Percentiles rank a stretch among this genome's conserved stretches.
Conservation (phyloP, 2,797 vertebrate species). For the Poecilia wingei region DNA sequence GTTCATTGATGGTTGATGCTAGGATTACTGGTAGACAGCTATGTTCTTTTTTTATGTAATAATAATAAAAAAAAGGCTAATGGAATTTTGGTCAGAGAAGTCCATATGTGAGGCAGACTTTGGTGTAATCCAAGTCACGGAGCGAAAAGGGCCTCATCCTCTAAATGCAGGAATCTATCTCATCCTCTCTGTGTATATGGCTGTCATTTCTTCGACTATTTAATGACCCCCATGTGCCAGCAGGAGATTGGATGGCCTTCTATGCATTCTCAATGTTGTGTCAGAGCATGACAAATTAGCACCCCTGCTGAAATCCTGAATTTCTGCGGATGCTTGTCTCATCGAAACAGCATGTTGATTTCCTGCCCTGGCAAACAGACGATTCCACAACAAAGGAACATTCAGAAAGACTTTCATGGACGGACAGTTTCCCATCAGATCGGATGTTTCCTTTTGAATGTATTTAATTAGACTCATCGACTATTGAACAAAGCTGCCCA, state of each 20-base stretch:
- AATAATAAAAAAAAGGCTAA: conserved; percentile 23
- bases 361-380: conserved; percentile 73
- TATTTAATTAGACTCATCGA: conserved; percentile 49
- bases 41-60: conserved; percentile 29
- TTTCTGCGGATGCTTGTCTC: conserved; percentile 75
- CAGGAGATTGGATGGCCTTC: conserved; percentile 63
- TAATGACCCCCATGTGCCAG: conserved; percentile 74
- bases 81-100: conserved; percentile 70
- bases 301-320: conserved; percentile 68
- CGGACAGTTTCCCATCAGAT: conserved; percentile 60
- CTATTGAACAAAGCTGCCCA: conserved; percentile 24
- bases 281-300: conserved; percentile 82
- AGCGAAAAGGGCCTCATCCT: conserved; percentile 76
- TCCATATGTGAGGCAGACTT: conserved; percentile 70
- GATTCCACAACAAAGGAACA: conserved; percentile 59
- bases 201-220: conserved; percentile 62
- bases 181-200: conserved; percentile 77
- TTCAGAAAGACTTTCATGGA: conserved; percentile 47
- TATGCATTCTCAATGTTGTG: conserved; percentile 71
- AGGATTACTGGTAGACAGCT: conserved; percentile 34
- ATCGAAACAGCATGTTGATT: conserved; percentile 76
- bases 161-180: conserved; percentile 81
- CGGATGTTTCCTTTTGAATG: conserved; percentile 40
- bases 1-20: neutral
- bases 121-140: conserved; percentile 74